Evolutionary conservation across 2,888 invertebrate genomes (phyloP), one percentile per base, ranked within the genome.

Genomic region (Thymelicus lineola): DNA sequence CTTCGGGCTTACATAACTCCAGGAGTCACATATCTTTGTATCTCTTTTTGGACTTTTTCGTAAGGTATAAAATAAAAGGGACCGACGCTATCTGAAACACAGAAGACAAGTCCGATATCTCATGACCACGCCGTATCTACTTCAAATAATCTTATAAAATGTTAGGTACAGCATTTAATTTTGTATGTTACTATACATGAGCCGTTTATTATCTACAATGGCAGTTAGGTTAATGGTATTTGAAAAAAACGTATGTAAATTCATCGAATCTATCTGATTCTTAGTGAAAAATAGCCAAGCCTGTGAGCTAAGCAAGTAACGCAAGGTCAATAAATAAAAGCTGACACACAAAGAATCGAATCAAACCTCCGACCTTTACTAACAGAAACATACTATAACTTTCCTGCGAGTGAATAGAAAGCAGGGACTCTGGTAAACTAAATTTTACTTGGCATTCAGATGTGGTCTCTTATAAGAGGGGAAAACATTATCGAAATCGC

Each of bases 371-470:
- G 83, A 85, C 90, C 90, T 85, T 89, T 89, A 78, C 78, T 79
- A 82, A 69, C 71, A 82, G 86, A 87, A 88, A 91, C 89, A 91
- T 91, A 90, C 84, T 87, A 89, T 89, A 91, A 91, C 87, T 92
- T 90, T 85, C 83, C 88, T 84, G 80, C 76, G 77, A 78, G 77
- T 79, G 82, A 82, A 85, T 86, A 80, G 81, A 81, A 81, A 77
- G 77, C 77, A 83, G 81, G 80, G 86, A 87, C 85, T 87, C 89
- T 83, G 85, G 88, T 81, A 88, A 90, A 91, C 89, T 87, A 85
- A 91, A 89, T 90, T 91, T 88, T 83, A 86, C 83, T 90, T 86
- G 79, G 82, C 83, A 90, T 91, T 91, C 86, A 90, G 86, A 84
- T 79, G 84, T 77, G 86, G 84, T 82, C 81, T 81, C 78, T 79